phyloP scores from a whole-genome alignment of 2,888 invertebrate genomes.

The Coecobrya sp. region DNA sequence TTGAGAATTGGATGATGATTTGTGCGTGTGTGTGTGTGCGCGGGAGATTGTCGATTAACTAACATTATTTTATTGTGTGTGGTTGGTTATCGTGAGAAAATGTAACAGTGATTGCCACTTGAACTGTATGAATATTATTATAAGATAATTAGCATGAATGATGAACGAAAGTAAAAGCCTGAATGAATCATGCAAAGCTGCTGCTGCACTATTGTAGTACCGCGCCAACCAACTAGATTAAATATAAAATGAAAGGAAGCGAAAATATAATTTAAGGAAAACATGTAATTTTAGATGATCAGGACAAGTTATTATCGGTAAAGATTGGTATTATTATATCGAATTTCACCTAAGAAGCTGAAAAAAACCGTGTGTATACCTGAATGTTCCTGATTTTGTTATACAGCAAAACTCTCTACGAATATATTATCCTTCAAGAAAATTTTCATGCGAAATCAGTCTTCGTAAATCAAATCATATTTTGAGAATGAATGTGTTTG shows the following conservation, averaged over 20 bases:
- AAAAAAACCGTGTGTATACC: slow-evolving; percentile 31
- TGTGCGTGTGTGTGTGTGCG: too few species aligned
- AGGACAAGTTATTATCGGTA: not conserved
- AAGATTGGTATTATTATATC: not conserved
- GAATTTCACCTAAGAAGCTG: not conserved
- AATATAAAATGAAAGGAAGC: too few species aligned
- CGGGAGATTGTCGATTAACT: not conserved
- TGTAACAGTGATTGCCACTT: too few species aligned
- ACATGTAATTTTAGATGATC: not conserved
- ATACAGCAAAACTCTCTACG: not conserved
- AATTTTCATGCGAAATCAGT: not conserved
- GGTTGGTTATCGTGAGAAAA: too few species aligned
- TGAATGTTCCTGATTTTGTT: slow-evolving; percentile 39
- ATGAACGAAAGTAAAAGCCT: too few species aligned
- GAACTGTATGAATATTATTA: too few species aligned
- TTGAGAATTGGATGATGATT: not conserved
- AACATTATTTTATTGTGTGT: too few species aligned
- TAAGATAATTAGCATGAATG: too few species aligned
- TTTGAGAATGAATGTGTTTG: not conserved
- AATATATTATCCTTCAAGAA: not conserved
- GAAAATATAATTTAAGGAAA: not conserved
- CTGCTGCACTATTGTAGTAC: too few species aligned
- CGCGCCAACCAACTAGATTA: too few species aligned
- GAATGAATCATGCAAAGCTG: too few species aligned
- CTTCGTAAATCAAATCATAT: not conserved